A percentile compares a stretch with the other conserved stretches of the same genome.
Evolutionary conservation across 2,113 vertebrate species (phyloP).

Genomic region (Phylloscopus whistleri): DNA sequence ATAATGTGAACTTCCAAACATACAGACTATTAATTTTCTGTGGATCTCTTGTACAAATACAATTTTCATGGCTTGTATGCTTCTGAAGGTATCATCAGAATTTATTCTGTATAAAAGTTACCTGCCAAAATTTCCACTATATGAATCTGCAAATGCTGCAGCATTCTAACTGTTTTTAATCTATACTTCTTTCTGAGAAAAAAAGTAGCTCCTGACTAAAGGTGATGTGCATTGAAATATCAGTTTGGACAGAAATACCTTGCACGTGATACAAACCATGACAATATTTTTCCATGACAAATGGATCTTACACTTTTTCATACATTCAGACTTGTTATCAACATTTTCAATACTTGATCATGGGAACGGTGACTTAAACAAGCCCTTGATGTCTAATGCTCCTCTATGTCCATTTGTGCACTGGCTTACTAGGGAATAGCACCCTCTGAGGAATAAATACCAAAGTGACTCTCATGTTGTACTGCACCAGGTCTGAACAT

Average conservation of each 20-base stretch:
- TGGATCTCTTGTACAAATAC: background rate
- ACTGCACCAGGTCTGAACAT: background rate
- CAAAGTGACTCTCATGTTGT: background rate
- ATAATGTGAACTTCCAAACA: background rate
- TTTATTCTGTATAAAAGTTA: background rate
- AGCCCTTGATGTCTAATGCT: background rate
- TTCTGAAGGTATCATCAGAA: background rate
- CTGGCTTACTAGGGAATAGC: background rate
- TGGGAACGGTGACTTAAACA: background rate
- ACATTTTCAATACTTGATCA: background rate
- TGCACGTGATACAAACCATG: background rate
- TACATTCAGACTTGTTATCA: background rate
- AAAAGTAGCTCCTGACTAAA: background rate
- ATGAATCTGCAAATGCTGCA: background rate
- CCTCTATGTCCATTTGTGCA: background rate
- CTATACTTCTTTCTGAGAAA: background rate
- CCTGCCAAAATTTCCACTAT: background rate
- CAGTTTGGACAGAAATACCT: background rate
- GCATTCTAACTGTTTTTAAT: background rate
- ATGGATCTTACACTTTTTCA: background rate
- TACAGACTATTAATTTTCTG: background rate
- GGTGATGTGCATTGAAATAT: background rate
- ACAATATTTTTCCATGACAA: background rate
- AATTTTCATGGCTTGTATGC: background rate
- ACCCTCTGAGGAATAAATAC: background rate